Conservation (phyloP, 2,797 vertebrate species). For the Brachyrhaphis roseni region DNA sequence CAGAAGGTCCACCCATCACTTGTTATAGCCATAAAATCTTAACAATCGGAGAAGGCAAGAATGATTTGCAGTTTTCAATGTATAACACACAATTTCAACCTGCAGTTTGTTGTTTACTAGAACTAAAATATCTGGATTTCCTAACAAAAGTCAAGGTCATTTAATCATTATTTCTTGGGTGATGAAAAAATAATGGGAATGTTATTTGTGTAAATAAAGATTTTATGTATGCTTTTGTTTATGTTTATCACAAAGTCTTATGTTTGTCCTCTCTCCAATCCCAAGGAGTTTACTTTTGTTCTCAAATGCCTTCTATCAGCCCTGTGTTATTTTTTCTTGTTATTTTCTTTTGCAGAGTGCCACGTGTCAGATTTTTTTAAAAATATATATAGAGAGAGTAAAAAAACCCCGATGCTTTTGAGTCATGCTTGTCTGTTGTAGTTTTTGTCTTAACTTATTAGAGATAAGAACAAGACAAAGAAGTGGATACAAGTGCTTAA, state of each 20-base stretch:
- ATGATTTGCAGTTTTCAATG: conserved; percentile 69
- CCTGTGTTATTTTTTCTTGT: conserved; percentile 71
- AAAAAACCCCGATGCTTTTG: conserved; percentile 73
- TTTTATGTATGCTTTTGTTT: background rate
- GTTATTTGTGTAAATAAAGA: conserved; percentile 23
- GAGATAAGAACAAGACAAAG: background rate
- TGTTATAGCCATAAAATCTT: conserved; percentile 9
- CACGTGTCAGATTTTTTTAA: conserved; percentile 77
- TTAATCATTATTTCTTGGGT: conserved; percentile 21
- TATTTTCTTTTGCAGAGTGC: conserved; percentile 76
- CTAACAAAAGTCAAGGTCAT: conserved; percentile 5
- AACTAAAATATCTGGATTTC: conserved; percentile 27
- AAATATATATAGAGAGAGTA: background rate
- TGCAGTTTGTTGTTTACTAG: background rate
- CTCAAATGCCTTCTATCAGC: conserved; percentile 64
- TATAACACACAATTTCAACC: conserved; percentile 3
- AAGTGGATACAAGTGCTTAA: background rate
- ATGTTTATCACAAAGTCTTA: conserved; percentile 64
- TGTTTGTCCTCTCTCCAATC: conserved; percentile 56
- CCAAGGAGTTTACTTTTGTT: conserved; percentile 53
- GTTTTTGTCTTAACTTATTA: conserved; percentile 24
- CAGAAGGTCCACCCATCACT: conserved; percentile 23
- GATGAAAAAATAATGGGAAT: conserved; percentile 20
- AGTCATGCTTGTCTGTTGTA: conserved; percentile 60
- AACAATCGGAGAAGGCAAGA: conserved; percentile 52